phyloP scores from a whole-genome alignment of 2,113 vertebrate species.

The Nothobranchius furzeri region DNA sequence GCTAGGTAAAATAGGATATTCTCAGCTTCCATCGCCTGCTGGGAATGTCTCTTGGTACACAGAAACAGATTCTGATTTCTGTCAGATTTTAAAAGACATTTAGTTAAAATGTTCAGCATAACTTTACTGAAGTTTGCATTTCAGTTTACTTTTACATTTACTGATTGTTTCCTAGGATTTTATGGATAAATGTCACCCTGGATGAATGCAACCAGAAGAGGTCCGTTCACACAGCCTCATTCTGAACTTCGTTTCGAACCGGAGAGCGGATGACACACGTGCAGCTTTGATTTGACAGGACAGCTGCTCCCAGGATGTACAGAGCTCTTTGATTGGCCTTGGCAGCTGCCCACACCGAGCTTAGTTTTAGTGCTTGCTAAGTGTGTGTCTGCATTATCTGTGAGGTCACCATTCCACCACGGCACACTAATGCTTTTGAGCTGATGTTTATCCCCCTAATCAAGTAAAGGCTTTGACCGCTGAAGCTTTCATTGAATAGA shows the following conservation, averaged over 20 bases:
- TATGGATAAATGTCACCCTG: no score
- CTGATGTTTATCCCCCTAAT: slow-evolving; percentile 75
- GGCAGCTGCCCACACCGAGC: slow-evolving; percentile 72
- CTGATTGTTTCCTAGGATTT: no score
- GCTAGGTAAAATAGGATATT: slow-evolving; percentile 55
- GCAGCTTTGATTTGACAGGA: slow-evolving; percentile 69
- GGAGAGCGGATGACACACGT: slow-evolving; percentile 75
- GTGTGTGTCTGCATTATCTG: slow-evolving; percentile 66
- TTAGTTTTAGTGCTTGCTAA: slow-evolving; percentile 74
- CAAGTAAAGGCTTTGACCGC: slow-evolving; percentile 63
- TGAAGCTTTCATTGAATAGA: slow-evolving; percentile 47
- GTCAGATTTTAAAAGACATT: slow-evolving; percentile 3
- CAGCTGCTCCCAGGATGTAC: slow-evolving; percentile 75
- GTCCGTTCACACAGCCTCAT: slow-evolving; percentile 42
- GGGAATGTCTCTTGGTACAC: slow-evolving; percentile 38
- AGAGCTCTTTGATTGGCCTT: slow-evolving; percentile 76
- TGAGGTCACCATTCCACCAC: slow-evolving; percentile 69
- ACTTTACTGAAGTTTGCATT: not conserved
- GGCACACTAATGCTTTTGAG: slow-evolving; percentile 68
- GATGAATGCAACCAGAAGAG: slow-evolving; percentile 32
- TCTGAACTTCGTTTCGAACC: slow-evolving; percentile 63
- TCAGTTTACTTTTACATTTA: no score
- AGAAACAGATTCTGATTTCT: slow-evolving; percentile 7
- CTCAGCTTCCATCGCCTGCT: slow-evolving; percentile 38
- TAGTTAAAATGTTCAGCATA: no score